phyloP scores from a whole-genome alignment of 1,140 invertebrate genomes.

The Drosophila eugracilis region DNA sequence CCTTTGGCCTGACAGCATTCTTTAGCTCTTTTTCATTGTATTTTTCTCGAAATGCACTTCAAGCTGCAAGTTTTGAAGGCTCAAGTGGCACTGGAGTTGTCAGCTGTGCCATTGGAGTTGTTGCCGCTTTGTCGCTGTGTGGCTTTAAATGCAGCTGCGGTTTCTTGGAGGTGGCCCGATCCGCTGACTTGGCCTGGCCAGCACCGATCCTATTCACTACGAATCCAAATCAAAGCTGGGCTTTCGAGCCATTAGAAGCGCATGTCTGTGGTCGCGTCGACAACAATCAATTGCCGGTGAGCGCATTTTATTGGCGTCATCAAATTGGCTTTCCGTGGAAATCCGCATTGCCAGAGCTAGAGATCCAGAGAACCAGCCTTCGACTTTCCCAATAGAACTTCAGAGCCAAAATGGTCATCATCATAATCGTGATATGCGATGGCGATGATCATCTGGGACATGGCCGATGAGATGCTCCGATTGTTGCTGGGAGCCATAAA shows the following conservation, averaged over 20 bases:
- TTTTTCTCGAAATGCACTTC: conserved; percentile 68
- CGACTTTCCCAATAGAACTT: conserved; percentile 76
- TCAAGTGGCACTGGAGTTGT: conserved; percentile 76
- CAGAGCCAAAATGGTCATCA: conserved; percentile 69
- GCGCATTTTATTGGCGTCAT: conserved; percentile 82
- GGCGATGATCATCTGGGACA: conserved; percentile 43
- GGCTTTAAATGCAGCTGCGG: conserved; percentile 48
- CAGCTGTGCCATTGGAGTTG: conserved; percentile 56
- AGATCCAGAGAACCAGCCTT: background rate
- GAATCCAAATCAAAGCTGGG: conserved; percentile 16
- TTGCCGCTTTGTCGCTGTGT: conserved; percentile 33
- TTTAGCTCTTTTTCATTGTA: conserved; percentile 38
- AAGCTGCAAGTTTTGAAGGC: conserved; percentile 71
- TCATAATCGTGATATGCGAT: conserved; percentile 42
- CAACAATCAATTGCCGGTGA: conserved; percentile 80
- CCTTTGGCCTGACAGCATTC: conserved; percentile 16
- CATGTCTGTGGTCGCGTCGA: conserved; percentile 66
- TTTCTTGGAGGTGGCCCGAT: conserved; percentile 50
- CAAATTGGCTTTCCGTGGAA: conserved; percentile 68
- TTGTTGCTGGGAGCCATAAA: conserved; percentile 62
- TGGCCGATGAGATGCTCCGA: conserved; percentile 6
- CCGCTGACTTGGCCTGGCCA: conserved; percentile 1
- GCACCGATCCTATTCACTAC: conserved; percentile 1
- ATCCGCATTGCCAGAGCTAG: conserved; percentile 59
- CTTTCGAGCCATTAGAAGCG: conserved; percentile 70